phyloP scores from a whole-genome alignment of 1,140 invertebrate species.

The Oppia nitens region DNA sequence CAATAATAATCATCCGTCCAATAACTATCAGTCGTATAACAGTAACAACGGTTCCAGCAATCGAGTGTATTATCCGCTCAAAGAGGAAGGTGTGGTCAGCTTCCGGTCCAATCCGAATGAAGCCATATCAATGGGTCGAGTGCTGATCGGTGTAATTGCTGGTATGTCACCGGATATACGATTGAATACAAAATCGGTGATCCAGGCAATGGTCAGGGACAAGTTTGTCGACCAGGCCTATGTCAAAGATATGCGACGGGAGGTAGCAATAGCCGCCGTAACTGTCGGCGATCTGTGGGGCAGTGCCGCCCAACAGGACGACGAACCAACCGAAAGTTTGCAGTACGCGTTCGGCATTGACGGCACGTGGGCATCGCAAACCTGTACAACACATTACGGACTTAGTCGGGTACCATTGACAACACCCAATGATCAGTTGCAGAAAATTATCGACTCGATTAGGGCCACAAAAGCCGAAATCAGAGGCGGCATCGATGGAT shows the following conservation, averaged over 20 bases:
- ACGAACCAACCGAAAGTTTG: background rate
- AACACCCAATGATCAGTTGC: background rate
- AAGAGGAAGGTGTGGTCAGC: slow-evolving; percentile 16
- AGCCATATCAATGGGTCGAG: slow-evolving; percentile 12
- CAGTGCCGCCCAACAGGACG: background rate
- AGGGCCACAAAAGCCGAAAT: slow-evolving; percentile 12
- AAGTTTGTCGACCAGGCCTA: slow-evolving; percentile 3
- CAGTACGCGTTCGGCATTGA: background rate
- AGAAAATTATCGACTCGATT: background rate
- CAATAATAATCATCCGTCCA: background rate
- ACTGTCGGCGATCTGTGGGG: slow-evolving; percentile 13
- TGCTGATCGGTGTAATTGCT: slow-evolving; percentile 14
- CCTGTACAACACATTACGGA: slow-evolving; percentile 12
- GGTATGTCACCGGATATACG: slow-evolving; percentile 4
- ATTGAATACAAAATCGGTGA: background rate
- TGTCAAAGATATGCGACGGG: too few relatives aligned
- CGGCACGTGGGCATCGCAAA: slow-evolving; percentile 6
- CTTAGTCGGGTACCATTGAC: background rate
- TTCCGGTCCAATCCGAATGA: slow-evolving; percentile 10
- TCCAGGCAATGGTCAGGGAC: background rate
- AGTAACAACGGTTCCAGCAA: background rate
- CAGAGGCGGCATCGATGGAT: slow-evolving; percentile 15
- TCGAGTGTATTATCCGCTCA: background rate
- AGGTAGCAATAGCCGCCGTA: slow-evolving; percentile 9
- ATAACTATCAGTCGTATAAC: background rate